Evolutionary conservation across 2,113 vertebrate genomes (phyloP).

Genomic region (Sceloporus undulatus): DNA sequence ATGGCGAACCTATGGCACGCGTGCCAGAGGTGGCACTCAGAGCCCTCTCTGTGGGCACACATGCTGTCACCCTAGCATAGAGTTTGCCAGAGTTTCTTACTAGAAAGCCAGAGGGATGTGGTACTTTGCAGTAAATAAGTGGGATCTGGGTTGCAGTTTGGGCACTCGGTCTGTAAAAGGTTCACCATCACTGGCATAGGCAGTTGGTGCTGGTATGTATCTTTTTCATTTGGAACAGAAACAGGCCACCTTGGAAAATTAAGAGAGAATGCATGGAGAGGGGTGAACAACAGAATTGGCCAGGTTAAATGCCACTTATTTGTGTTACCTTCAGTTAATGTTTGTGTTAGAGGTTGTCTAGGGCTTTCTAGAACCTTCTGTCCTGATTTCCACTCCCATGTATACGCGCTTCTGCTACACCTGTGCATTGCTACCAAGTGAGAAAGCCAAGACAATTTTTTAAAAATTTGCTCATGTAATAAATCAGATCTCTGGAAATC

Average conservation of each 20-base stretch:
- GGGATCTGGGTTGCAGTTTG: too few species aligned
- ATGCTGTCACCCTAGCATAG: too few species aligned
- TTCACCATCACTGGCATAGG: background rate
- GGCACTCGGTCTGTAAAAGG: too few species aligned
- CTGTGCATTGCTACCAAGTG: background rate
- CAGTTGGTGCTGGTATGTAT: fast-evolving
- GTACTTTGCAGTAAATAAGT: too few species aligned
- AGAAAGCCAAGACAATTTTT: background rate
- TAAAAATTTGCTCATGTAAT: background rate
- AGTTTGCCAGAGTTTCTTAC: too few species aligned
- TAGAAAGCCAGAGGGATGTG: too few species aligned
- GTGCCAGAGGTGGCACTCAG: too few species aligned
- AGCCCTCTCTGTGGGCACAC: too few species aligned
- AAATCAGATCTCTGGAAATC: background rate
- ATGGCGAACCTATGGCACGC: too few species aligned
- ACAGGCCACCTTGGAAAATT: background rate
- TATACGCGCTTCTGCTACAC: background rate
- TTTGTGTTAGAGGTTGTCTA: fast-evolving
- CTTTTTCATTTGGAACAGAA: fast-evolving
- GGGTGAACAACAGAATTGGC: background rate
- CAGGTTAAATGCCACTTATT: background rate
- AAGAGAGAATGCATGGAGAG: fast-evolving
- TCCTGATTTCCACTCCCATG: too few species aligned
- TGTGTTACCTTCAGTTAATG: background rate
- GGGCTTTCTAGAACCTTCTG: fast-evolving